These are phyloP conservation scores for Iguana delicatissima DNA, from an alignment of 2,797 vertebrate species.

Conservation along the genomic window DNA sequence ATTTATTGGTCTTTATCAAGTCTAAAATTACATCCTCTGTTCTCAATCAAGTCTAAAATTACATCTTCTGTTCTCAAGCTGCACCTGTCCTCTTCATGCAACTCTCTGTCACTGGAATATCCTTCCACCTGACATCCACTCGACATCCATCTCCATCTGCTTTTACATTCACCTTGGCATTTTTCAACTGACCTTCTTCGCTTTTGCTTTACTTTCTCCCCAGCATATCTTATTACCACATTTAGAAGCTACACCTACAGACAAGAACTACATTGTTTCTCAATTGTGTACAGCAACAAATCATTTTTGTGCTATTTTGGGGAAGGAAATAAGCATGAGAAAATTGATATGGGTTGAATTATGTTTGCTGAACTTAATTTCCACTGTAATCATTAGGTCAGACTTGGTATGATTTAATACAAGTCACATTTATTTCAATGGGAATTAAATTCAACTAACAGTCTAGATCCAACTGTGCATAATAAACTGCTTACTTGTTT, in stretches of 20 bases:
- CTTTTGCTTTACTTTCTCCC: neutral
- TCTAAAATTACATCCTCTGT: neutral
- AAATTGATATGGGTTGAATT: too few species aligned
- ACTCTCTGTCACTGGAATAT: neutral
- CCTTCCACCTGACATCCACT: neutral
- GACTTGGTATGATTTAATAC: too few species aligned
- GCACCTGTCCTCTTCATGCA: neutral
- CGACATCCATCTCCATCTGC: neutral
- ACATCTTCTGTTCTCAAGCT: neutral
- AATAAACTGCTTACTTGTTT: neutral
- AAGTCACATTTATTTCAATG: neutral
- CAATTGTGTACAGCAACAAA: neutral
- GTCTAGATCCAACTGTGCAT: neutral
- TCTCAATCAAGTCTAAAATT: neutral
- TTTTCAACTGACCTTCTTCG: neutral
- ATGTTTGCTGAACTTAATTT: neutral
- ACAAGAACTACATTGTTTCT: neutral
- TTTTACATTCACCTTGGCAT: neutral
- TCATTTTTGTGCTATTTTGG: neutral
- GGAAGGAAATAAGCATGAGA: too few species aligned
- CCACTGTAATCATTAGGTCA: neutral
- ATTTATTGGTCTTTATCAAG: neutral
- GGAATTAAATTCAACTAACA: neutral
- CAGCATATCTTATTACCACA: neutral
- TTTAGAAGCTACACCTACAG: neutral